Base-by-base conservation (phyloP, 2,888 invertebrate species). In the Tipula lateralis region DNA sequence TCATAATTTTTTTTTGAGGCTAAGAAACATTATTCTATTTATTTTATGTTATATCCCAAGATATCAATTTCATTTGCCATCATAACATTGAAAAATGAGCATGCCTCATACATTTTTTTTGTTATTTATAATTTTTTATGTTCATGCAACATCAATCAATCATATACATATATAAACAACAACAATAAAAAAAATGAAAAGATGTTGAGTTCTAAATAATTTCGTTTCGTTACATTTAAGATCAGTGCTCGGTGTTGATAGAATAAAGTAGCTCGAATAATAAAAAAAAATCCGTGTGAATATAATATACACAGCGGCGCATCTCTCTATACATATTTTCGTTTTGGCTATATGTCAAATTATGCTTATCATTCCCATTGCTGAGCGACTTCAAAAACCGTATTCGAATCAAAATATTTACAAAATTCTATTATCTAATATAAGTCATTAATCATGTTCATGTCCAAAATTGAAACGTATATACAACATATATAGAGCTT, bases 131-230 rank as follows among this genome's bases (percentile, higher is more conserved):
- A 44, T 66, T 9, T 66, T 66, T 66, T 66, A 66, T 66, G 66
- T 66, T 66, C 66, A 66, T 66, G 66, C 66, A 66, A 24, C 66
- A 66, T 66, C 66, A 66, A 66, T 66, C 66, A 66, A 66, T 66
- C 66, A 66, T 66, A 66, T n/a, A n/a, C n/a, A n/a, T n/a, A n/a
- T n/a, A n/a, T n/a, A n/a, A n/a, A n/a, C n/a, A n/a, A n/a, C n/a
- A n/a, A n/a, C 19, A 66, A 66, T 24, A 24, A 24, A 24, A 66
- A 39, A 66, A 24, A 24, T 66, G 24, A 66, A 66, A 66, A n/a
- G n/a, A 44, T 9, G 2, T 66, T 66, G 66, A 19, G 44, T 24
- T 66, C 66, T 66, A 66, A 66, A 66, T 66, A 24, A 66, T 66
- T 66, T 66, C 66, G 66, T 66, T 66, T 66, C 66, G 66, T 66